Base-by-base conservation (phyloP, 2,797 vertebrate genomes). In the Clarias laeviceps region DNA sequence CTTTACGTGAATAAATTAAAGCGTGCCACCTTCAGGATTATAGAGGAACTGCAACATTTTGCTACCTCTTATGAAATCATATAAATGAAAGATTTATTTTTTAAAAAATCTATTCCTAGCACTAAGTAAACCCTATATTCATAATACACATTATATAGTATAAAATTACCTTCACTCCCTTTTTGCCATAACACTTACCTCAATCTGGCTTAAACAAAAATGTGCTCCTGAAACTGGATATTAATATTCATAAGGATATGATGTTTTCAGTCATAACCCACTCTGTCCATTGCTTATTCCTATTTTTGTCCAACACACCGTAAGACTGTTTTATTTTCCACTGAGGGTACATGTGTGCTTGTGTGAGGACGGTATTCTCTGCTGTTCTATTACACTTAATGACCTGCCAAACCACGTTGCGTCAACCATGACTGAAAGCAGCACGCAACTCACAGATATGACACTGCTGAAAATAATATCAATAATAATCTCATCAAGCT, bases 321-420 rank as follows among this genome's bases (percentile, higher is more conserved):
- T 64, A n/a, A 64, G 61, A 64, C 34, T 65, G 29, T 66, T 80
- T 37, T 0, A 18, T 24, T 77, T 77, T 77, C 27, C 79, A 22
- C 62, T 2, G n/a, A 66, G 62, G 9, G 8, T 50, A 18, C 40
- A 59, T 62, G 22, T 37, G 80, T 7, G 11, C 34, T 65, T 72
- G 45, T 45, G 32, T 45, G 66, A 81, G n/a, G 78, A 82, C 27
- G 34, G 57, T 34, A 27, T 29, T 70, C 73, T 61, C 56, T 68
- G 80, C 37, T 40, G 87, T 68, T 59, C 82, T 72, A 85, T 85
- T 88, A 89, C 65, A 69, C 61, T 66, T 86, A 90, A 86, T 88
- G 81, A 86, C 56, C 73, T 78, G 83, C 73, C 80, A 84, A 80
- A 22, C 62, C 85, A 50, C 59, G 78, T 77, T 59, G 72, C 66